Evolutionary conservation across 2,113 vertebrate genomes (phyloP).

Genomic region (Cyanistes caeruleus): DNA sequence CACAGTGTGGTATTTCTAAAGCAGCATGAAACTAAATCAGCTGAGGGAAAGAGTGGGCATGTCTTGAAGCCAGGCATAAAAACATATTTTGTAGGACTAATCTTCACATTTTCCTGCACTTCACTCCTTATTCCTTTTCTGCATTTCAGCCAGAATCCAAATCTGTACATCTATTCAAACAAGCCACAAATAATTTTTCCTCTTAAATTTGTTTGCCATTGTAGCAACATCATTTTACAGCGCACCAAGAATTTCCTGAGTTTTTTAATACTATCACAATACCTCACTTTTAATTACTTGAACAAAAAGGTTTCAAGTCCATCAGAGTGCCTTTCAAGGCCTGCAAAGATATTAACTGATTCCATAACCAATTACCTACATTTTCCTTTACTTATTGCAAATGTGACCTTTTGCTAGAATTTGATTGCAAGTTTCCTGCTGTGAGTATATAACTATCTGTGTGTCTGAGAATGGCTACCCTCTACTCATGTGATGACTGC

Average conservation of each 20-base stretch:
- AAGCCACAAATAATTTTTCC: background rate
- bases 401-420: slow-evolving; percentile 97
- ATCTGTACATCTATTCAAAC: background rate
- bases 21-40: fast-evolving
- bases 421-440: slow-evolving; percentile 89
- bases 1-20: background rate
- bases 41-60: background rate
- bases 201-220: background rate
- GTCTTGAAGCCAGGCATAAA: background rate
- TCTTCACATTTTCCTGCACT: background rate
- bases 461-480: slow-evolving; percentile 69
- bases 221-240: background rate
- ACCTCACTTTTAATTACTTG: slow-evolving; percentile 89
- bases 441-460: slow-evolving; percentile 71
- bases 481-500: slow-evolving; percentile 80
- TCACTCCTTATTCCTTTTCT: background rate
- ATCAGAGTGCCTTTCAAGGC: slow-evolving; percentile 82
- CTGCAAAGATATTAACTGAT: slow-evolving; percentile 80
- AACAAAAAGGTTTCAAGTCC: slow-evolving; percentile 84
- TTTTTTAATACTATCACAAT: slow-evolving; percentile 68
- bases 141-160: background rate
- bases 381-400: slow-evolving; percentile 90
- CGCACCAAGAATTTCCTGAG: background rate
- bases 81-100: background rate
- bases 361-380: slow-evolving; percentile 92